A percentile compares a stretch with the other conserved stretches of the same genome.
Evolutionary conservation across 2,113 vertebrate species (phyloP).

Genomic region (Asarcornis scutulata): DNA sequence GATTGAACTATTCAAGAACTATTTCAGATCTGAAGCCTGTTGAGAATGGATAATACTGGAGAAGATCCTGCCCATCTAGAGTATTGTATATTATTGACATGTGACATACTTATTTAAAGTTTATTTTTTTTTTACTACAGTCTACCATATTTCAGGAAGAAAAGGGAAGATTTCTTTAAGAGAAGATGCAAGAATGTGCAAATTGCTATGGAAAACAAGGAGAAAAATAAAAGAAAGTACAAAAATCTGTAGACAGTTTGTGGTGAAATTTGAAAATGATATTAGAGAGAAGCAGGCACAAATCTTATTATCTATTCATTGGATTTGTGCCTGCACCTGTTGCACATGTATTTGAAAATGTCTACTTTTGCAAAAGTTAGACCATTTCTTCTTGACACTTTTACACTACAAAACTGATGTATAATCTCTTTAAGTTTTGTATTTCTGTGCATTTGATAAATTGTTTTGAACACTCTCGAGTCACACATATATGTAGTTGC

Average conservation of each 20-base stretch:
- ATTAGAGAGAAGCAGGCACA: constrained; percentile 60
- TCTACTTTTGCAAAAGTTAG: constrained; percentile 60
- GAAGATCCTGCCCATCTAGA: background rate
- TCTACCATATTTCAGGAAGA: background rate
- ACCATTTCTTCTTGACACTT: constrained; percentile 40
- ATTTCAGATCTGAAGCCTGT: background rate
- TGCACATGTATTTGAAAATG: constrained; percentile 66
- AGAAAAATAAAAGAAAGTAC: constrained; percentile 21
- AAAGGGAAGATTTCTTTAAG: background rate
- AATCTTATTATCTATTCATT: constrained; percentile 72
- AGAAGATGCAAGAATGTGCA: background rate
- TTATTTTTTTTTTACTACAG: background rate
- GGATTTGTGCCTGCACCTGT: constrained; percentile 70
- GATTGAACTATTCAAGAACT: background rate
- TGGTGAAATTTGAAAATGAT: constrained; percentile 65
- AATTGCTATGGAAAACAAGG: background rate
- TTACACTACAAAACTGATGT: constrained; percentile 50
- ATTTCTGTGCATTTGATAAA: constrained; percentile 63
- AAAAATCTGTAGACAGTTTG: constrained; percentile 48
- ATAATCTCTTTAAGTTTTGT: constrained; percentile 65
- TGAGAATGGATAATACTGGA: background rate
- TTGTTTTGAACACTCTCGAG: constrained; percentile 63
- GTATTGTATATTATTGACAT: background rate
- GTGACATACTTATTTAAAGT: background rate
- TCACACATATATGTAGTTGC: background rate